Evolutionary conservation across 2,797 vertebrate genomes (phyloP).

Genomic region (Rhadinocentrus ornatus): DNA sequence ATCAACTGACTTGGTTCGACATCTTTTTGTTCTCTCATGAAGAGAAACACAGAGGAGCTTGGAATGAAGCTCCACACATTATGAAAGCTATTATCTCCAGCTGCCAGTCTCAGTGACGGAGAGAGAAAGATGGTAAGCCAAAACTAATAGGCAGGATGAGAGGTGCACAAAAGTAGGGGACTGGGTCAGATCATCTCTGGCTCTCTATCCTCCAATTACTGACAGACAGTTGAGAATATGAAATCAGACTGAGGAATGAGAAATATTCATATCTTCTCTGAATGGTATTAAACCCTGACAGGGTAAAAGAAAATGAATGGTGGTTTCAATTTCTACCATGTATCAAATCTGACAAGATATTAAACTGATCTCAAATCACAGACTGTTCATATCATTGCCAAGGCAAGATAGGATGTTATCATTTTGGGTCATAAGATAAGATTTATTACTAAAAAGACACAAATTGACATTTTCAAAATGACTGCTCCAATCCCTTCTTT

Average conservation of each 20-base stretch:
- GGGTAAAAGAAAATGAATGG: conserved; percentile 72
- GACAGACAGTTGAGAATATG: conserved; percentile 71
- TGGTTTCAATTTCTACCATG: conserved; percentile 67
- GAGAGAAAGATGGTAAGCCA: conserved; percentile 71
- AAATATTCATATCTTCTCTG: conserved; percentile 76
- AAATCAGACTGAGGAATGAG: conserved; percentile 72
- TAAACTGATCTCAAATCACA: conserved; percentile 75
- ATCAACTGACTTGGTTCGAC: conserved; percentile 62
- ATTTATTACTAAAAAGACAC: conserved; percentile 73
- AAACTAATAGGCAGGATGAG: conserved; percentile 76
- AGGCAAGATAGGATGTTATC: conserved; percentile 68
- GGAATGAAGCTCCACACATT: conserved; percentile 72
- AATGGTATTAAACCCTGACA: conserved; percentile 74
- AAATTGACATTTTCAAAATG: conserved; percentile 74
- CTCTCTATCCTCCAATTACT: conserved; percentile 72
- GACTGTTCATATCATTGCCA: conserved; percentile 65
- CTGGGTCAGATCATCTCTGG: conserved; percentile 72
- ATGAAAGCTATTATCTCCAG: conserved; percentile 79
- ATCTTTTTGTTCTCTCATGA: conserved; percentile 73
- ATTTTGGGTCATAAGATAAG: conserved; percentile 59
- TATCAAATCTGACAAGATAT: conserved; percentile 77
- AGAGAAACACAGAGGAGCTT: conserved; percentile 68
- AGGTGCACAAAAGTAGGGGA: conserved; percentile 75
- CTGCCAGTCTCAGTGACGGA: conserved; percentile 68
- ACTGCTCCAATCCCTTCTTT: conserved; percentile 54